Evolutionary conservation across 2,888 invertebrate genomes (phyloP).

Genomic region (Drosophila suboccidentalis): DNA sequence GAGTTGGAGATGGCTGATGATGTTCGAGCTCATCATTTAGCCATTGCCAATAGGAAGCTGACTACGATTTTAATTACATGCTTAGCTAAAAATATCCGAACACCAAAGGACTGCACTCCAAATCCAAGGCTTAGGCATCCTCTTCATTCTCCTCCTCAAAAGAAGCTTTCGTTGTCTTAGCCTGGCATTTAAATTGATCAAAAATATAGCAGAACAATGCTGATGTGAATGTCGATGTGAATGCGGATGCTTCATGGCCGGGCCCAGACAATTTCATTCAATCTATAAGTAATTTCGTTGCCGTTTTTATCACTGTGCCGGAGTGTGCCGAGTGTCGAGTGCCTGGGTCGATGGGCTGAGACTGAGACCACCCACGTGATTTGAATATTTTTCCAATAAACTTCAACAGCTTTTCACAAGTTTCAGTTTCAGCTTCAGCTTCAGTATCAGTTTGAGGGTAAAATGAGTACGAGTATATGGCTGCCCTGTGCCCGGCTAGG

Average conservation of each 20-base stretch:
- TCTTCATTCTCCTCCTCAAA: conserved; percentile 57
- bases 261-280: conserved; percentile 74
- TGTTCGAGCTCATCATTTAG: conserved; percentile 62
- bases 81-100: conserved; percentile 57
- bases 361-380: conserved; percentile 81
- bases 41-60: conserved; percentile 48
- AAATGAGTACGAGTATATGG: conserved; percentile 15
- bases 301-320: conserved; percentile 71
- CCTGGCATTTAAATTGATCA: conserved; percentile 77
- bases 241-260: background rate
- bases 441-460: conserved; percentile 43
- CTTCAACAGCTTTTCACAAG: conserved; percentile 80
- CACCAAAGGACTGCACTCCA: conserved; percentile 37
- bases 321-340: conserved; percentile 26
- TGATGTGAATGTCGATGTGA: conserved; percentile 10
- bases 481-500: conserved; percentile 17
- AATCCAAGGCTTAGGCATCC: conserved; percentile 60
- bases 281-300: conserved; percentile 80
- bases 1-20: conserved; percentile 3
- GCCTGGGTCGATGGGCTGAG: conserved; percentile 62
- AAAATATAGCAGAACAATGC: conserved; percentile 57
- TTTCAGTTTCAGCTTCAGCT: conserved; percentile 41
- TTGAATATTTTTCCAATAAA: conserved; percentile 83
- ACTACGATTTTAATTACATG: conserved; percentile 69
- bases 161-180: conserved; percentile 76